Conservation (phyloP, 2,113 vertebrate species). For the Galemys pyrenaicus region DNA sequence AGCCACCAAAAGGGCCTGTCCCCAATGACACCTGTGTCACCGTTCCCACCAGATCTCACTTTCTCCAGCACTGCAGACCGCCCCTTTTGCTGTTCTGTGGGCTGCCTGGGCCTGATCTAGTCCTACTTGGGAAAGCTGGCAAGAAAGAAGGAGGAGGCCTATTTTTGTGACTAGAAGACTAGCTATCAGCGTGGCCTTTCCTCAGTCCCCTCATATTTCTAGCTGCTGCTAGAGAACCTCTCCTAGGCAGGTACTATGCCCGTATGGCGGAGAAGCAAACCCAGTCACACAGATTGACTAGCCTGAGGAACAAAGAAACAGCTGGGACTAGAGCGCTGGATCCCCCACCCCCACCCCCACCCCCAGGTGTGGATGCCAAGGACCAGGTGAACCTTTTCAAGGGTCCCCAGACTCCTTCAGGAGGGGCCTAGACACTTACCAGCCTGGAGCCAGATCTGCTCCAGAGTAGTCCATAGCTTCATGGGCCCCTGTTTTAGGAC, state of each 20-base stretch:
- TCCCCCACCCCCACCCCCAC: background rate
- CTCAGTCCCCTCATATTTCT: background rate
- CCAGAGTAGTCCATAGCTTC: constrained; percentile 94
- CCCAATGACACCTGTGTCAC: background rate
- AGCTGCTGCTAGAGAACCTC: background rate
- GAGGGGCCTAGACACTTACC: constrained; percentile 85
- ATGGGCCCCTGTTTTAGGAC: constrained; percentile 92
- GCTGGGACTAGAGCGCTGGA: background rate
- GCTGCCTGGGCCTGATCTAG: background rate
- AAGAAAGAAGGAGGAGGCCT: background rate
- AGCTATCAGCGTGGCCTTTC: background rate
- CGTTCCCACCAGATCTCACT: too few relatives aligned
- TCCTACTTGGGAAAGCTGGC: background rate
- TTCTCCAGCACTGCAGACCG: background rate
- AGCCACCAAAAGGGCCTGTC: background rate
- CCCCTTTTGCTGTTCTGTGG: background rate
- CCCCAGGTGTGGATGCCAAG: background rate
- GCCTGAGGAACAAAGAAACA: background rate
- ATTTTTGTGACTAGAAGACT: background rate
- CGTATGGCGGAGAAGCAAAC: background rate
- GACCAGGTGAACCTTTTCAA: background rate
- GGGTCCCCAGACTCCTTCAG: background rate
- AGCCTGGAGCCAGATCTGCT: constrained; percentile 97
- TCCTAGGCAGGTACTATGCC: background rate
- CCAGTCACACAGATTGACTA: background rate